Percentiles rank a stretch among this genome's conserved stretches.
Conservation (phyloP, 2,113 vertebrate genomes). For the Otis tarda region DNA sequence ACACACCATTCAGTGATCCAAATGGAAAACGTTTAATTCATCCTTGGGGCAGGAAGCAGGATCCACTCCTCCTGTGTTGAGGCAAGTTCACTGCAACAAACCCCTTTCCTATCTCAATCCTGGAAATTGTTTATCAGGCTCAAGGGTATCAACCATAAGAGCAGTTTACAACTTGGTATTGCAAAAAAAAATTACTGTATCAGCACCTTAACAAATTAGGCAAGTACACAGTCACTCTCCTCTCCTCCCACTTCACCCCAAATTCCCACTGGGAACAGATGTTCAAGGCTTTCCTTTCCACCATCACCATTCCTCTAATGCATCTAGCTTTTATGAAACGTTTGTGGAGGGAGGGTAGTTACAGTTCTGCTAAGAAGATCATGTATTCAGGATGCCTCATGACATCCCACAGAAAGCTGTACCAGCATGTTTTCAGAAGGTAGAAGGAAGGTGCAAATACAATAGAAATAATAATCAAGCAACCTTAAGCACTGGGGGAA, state of each 20-base stretch:
- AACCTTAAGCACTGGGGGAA: slow-evolving; percentile 50
- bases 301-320: not conserved
- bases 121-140: not conserved
- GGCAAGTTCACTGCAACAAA: not conserved
- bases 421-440: slow-evolving; percentile 43
- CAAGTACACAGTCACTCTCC: not conserved
- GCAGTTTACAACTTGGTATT: not conserved
- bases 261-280: not conserved
- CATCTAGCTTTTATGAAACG: not conserved
- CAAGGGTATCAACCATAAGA: not conserved
- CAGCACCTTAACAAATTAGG: not conserved
- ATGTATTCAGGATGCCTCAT: not conserved
- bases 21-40: not conserved
- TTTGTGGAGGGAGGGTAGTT: not conserved
- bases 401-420: not conserved
- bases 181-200: not conserved
- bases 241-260: not conserved
- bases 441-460: slow-evolving; percentile 55
- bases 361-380: not conserved
- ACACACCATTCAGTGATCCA: not conserved
- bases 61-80: not conserved
- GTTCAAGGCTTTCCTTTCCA: not conserved
- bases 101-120: not conserved
- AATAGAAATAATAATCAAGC: slow-evolving; percentile 59
- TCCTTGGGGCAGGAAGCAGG: not conserved